phyloP scores from a whole-genome alignment of 2,113 vertebrate species.

The Rousettus leschenaultii region DNA sequence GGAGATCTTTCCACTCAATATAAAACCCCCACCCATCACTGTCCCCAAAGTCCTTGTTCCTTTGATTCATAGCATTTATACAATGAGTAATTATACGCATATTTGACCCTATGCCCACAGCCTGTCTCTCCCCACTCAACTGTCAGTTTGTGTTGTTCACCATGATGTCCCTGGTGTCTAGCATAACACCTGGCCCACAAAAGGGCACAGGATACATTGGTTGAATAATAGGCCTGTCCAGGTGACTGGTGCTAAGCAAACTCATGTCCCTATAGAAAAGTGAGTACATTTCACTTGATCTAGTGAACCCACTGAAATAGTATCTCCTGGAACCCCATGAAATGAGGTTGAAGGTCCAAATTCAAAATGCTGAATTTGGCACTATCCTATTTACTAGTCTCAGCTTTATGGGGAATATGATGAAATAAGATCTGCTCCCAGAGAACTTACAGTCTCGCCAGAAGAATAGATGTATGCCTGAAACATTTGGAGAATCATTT shows the following conservation, averaged over 20 bases:
- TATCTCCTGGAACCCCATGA: background rate
- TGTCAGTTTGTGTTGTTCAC: background rate
- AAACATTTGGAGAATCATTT: background rate
- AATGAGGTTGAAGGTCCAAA: background rate
- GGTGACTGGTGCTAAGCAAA: background rate
- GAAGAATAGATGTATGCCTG: background rate
- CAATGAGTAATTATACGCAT: background rate
- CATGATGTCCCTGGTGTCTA: background rate
- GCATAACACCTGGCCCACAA: background rate
- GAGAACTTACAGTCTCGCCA: background rate
- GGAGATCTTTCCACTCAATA: background rate
- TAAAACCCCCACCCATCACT: background rate
- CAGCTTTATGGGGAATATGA: background rate
- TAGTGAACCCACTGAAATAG: background rate
- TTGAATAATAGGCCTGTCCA: background rate
- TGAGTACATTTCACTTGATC: background rate
- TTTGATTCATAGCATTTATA: background rate
- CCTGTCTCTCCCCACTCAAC: rapidly evolving
- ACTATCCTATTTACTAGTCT: background rate
- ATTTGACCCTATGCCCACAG: background rate
- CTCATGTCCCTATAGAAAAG: background rate
- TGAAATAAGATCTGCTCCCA: background rate
- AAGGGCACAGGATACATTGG: background rate
- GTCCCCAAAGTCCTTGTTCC: background rate
- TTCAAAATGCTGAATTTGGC: background rate